Base-by-base conservation (phyloP, 2,797 vertebrate genomes). In the Nannoperca australis region DNA sequence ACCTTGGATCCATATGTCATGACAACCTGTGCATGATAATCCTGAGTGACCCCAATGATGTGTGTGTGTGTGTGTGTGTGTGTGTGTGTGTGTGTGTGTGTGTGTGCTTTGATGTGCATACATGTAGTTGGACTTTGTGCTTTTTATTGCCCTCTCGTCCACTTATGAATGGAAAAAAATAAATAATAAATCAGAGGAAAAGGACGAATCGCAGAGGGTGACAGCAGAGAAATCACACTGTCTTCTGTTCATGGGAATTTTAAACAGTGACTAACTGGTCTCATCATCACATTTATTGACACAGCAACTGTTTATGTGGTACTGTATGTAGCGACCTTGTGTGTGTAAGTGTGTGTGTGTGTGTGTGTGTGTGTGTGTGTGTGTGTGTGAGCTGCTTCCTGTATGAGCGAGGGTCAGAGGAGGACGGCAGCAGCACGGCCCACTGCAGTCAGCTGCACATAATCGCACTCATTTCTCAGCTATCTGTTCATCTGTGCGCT, bases 351-450 rank as follows among this genome's bases (percentile, higher is more conserved):
- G 75, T 73, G 62, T 49, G 45, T 63, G 42, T 22, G 70, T 45
- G 75, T 73, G 62, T 49, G 44, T 74, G 69, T 51, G 38, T 68
- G 8, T n/a, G 30, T 15, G 24, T 27, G 24, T 27, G 24, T 27
- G 24, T 27, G 24, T 27, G 24, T 53, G 53, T 50, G 36, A 59
- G 49, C 64, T 72, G 22, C 64, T 89, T 88, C 79, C 76, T 84
- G 76, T 73, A 0, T 36, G 47, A 81, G 4, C 0, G 7, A 27
- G 36, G 73, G 54, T 75, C 59, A 73, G 11, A 62, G n/a, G 27
- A 56, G 8, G 65, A 50, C 9, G 7, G n/a, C 18, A 30, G 36
- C 36, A 40, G 30, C 4, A 30, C 20, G 12, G 68, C 14, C 54
- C 17, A 27, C 20, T 27, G n/a, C 70, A 54, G 54, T 45, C 40